These are phyloP conservation scores for Heliconius cydno DNA, from an alignment of 2,888 invertebrate species.

Conservation along the genomic window DNA sequence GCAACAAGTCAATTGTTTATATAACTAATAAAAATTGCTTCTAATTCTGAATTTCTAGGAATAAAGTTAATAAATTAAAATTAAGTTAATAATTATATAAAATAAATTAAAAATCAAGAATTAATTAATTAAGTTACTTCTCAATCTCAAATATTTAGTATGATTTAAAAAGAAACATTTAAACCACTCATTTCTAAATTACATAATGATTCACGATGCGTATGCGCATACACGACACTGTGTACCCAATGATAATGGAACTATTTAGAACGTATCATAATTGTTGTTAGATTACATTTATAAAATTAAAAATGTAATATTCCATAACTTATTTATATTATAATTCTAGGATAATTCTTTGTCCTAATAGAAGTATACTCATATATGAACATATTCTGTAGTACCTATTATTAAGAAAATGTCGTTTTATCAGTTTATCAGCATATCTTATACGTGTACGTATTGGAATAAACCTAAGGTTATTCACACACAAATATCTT, in stretches of 20 bases:
- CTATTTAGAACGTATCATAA: slow-evolving; percentile 6
- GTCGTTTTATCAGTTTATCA: slow-evolving; percentile 1
- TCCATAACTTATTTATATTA: neutral
- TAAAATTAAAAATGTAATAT: neutral
- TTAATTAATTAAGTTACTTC: no score
- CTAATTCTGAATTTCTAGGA: neutral
- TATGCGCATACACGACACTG: slow-evolving; percentile 15
- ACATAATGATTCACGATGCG: slow-evolving; percentile 22
- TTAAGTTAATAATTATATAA: no score
- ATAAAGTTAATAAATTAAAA: no score
- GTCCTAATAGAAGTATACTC: no score
- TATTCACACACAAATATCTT: neutral
- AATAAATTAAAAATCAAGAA: no score
- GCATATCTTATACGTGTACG: neutral
- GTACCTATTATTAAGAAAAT: neutral
- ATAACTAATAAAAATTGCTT: neutral
- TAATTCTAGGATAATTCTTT: neutral
- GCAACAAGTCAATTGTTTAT: neutral
- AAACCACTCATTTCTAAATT: slow-evolving; percentile 11
- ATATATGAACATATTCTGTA: no score
- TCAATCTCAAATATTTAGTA: neutral
- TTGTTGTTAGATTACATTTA: neutral
- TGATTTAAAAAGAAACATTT: neutral
- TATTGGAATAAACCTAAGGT: neutral
- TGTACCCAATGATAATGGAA: slow-evolving; percentile 15